Conservation (phyloP, 2,113 vertebrate genomes). For the Antechinus stuartii region DNA sequence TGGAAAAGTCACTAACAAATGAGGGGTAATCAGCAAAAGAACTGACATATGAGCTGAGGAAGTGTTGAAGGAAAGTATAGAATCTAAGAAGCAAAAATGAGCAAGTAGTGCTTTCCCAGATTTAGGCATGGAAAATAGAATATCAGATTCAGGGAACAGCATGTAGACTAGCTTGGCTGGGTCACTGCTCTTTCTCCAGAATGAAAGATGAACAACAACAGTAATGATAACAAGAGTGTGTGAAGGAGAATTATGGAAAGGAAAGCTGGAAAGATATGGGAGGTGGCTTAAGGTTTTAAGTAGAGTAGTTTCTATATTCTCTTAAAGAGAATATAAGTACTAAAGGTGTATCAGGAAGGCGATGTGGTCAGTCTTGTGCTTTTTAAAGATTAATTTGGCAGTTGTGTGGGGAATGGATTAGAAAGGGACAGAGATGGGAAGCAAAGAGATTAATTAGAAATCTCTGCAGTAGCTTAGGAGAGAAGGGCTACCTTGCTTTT, state of each 20-base stretch:
- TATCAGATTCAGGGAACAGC: not conserved
- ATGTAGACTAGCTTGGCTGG: not conserved
- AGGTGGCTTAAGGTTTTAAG: not conserved
- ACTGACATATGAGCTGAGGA: not conserved
- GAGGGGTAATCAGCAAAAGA: not conserved
- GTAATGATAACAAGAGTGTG: not conserved
- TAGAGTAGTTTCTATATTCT: not conserved
- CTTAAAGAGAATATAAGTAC: not conserved
- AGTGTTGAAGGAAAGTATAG: not conserved
- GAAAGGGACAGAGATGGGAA: not conserved
- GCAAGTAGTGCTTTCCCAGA: not conserved
- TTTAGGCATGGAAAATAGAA: not conserved
- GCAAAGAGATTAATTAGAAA: not conserved
- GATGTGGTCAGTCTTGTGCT: not conserved
- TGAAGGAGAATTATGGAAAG: not conserved
- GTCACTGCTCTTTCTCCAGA: not conserved
- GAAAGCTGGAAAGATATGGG: not conserved
- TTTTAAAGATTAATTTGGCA: not conserved
- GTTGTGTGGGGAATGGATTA: not conserved
- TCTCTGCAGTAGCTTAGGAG: not conserved
- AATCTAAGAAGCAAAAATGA: not conserved
- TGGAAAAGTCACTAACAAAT: not conserved
- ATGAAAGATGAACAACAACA: not conserved
- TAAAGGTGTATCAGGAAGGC: not conserved
- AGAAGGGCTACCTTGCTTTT: not conserved